Conservation (phyloP, 2,797 vertebrate genomes). For the Tragopan temminckii region DNA sequence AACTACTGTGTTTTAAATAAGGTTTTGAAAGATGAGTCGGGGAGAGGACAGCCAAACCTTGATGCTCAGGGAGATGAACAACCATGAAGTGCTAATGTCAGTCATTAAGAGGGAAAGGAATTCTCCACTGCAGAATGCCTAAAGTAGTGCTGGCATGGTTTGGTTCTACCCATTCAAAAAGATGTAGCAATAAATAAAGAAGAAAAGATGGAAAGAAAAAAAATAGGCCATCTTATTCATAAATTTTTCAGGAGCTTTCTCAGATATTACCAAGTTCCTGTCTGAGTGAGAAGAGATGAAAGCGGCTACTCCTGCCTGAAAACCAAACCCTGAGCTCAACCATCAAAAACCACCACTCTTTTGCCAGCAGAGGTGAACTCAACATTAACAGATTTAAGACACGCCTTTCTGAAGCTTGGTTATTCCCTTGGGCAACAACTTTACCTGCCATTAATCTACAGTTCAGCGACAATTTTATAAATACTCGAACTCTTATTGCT, state of each 20-base stretch:
- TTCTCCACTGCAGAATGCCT: not conserved
- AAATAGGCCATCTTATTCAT: not conserved
- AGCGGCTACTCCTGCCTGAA: not conserved
- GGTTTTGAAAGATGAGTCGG: not conserved
- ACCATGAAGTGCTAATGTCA: not conserved
- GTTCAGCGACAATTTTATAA: constrained; percentile 76
- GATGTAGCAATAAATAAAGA: not conserved
- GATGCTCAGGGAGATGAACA: not conserved
- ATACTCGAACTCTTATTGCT: constrained; percentile 73
- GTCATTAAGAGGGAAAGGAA: not conserved
- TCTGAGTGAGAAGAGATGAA: not conserved
- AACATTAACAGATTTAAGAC: constrained; percentile 66
- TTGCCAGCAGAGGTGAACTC: constrained; percentile 28
- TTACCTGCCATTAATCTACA: constrained; percentile 74
- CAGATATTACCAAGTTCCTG: not conserved
- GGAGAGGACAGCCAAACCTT: not conserved
- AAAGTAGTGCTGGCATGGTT: not conserved
- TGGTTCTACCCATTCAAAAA: not conserved
- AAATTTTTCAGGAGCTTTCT: not conserved
- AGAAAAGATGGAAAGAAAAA: not conserved
- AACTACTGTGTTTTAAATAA: not conserved
- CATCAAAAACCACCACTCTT: constrained; percentile 9
- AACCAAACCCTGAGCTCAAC: constrained; percentile 9
- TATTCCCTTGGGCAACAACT: constrained; percentile 69
- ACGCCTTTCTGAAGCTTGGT: constrained; percentile 61